phyloP scores from a whole-genome alignment of 2,888 invertebrate species.

The Allygus modestus region DNA sequence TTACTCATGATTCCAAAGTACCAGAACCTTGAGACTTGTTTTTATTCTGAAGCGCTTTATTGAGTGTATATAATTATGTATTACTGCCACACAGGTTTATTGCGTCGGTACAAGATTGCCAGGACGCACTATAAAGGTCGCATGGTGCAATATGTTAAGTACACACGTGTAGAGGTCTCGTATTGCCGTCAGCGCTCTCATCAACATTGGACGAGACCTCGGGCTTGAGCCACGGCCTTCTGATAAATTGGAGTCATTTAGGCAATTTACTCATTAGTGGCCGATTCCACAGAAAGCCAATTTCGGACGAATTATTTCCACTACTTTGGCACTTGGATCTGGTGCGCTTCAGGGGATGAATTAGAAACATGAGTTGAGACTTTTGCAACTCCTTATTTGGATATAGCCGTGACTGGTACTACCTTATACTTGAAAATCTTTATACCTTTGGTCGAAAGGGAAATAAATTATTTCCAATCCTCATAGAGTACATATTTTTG shows the following conservation, averaged over 20 bases:
- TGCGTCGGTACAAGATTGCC: neutral
- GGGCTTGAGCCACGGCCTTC: slow-evolving; percentile 18
- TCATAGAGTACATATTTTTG: too few species aligned
- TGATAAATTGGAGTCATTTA: slow-evolving; percentile 48
- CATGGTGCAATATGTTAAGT: neutral
- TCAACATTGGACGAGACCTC: slow-evolving; percentile 29
- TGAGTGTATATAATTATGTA: too few species aligned
- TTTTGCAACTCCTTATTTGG: slow-evolving; percentile 24
- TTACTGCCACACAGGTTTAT: too few species aligned
- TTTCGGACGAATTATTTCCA: slow-evolving; percentile 43
- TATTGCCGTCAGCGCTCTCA: neutral
- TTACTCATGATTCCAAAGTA: too few species aligned
- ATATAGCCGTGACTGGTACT: neutral
- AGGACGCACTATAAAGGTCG: neutral
- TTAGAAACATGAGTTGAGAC: slow-evolving; percentile 10
- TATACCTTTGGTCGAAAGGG: neutral
- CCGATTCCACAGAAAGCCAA: slow-evolving; percentile 36
- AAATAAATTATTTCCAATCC: too few species aligned
- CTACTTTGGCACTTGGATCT: neutral
- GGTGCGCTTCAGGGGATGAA: neutral
- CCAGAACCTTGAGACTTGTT: too few species aligned
- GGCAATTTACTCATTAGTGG: slow-evolving; percentile 49
- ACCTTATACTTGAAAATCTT: neutral
- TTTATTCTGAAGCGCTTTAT: too few species aligned
- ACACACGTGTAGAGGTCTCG: neutral